These are phyloP conservation scores for Hyaena hyaena DNA, from an alignment of 2,113 vertebrate species.

Conservation along the genomic window DNA sequence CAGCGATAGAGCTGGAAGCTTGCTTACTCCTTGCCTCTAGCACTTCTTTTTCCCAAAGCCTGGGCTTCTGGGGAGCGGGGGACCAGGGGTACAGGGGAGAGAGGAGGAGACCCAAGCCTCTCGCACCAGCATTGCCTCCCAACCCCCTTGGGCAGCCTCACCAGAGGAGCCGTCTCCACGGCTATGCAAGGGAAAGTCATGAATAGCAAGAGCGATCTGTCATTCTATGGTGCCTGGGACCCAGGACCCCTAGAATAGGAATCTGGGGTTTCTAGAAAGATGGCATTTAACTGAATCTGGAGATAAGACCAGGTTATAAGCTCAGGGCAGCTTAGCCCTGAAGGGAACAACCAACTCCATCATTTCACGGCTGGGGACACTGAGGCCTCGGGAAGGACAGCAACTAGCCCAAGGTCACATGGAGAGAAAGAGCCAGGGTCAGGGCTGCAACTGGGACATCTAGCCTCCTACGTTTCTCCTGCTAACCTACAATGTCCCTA, in stretches of 20 bases:
- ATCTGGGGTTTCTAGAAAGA: constrained; percentile 29
- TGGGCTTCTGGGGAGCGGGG: not conserved
- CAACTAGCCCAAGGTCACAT: not conserved
- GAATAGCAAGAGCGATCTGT: not conserved
- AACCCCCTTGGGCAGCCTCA: not conserved
- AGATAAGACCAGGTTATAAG: not conserved
- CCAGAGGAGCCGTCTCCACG: fast-evolving
- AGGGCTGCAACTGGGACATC: too few relatives aligned
- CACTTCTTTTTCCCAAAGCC: not conserved
- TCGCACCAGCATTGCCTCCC: not conserved
- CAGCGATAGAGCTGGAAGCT: not conserved
- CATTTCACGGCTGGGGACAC: not conserved
- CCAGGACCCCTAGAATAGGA: not conserved
- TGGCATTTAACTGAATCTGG: not conserved
- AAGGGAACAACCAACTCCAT: not conserved
- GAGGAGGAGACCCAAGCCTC: not conserved
- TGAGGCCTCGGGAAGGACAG: not conserved
- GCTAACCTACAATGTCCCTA: not conserved
- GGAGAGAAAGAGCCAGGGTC: not conserved
- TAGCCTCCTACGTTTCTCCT: not conserved
- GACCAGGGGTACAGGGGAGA: not conserved
- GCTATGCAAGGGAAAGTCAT: fast-evolving
- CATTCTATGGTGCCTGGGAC: not conserved
- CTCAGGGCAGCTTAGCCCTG: not conserved
- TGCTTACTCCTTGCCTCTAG: not conserved